Evolutionary conservation across 2,888 invertebrate genomes (phyloP).

Genomic region (Drosophila nr. medialis): DNA sequence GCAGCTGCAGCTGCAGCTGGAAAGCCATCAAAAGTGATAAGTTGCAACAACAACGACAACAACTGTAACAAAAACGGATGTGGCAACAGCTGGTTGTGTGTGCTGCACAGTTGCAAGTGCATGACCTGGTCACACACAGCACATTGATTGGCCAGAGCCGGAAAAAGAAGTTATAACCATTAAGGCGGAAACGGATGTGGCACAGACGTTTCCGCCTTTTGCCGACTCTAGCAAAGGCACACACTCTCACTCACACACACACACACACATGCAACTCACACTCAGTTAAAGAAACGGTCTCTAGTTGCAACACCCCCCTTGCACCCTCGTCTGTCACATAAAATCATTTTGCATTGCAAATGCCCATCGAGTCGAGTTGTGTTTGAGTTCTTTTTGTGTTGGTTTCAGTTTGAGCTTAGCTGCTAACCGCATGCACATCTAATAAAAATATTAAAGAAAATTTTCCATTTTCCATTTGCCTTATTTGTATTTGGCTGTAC

Average conservation of each 20-base stretch:
- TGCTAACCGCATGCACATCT: constrained; percentile 69
- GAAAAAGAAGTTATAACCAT: constrained; percentile 76
- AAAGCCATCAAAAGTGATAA: constrained; percentile 55
- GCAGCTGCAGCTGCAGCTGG: constrained; percentile 43
- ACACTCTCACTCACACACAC: constrained; percentile 2
- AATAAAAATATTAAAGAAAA: constrained; percentile 70
- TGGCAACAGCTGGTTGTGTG: constrained; percentile 52
- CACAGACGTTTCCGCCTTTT: constrained; percentile 70
- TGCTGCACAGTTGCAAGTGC: constrained; percentile 31
- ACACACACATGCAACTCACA: constrained; percentile 51
- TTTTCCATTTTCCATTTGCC: constrained; percentile 27
- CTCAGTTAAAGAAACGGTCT: constrained; percentile 28
- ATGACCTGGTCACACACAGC: constrained; percentile 53
- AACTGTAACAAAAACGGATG: constrained; percentile 27
- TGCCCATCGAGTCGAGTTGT: constrained; percentile 24
- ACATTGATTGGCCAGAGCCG: constrained; percentile 71
- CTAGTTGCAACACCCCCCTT: constrained; percentile 1
- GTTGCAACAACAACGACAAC: constrained; percentile 42
- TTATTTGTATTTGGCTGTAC: constrained; percentile 13
- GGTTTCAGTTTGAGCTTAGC: constrained; percentile 9
- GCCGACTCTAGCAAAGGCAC: constrained; percentile 28
- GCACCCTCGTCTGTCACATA: constrained; percentile 53
- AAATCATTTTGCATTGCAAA: constrained; percentile 72
- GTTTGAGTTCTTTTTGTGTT: constrained; percentile 18
- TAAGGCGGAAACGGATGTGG: constrained; percentile 75